phyloP scores from a whole-genome alignment of 1,140 invertebrate genomes.

The Calosoma granatense region DNA sequence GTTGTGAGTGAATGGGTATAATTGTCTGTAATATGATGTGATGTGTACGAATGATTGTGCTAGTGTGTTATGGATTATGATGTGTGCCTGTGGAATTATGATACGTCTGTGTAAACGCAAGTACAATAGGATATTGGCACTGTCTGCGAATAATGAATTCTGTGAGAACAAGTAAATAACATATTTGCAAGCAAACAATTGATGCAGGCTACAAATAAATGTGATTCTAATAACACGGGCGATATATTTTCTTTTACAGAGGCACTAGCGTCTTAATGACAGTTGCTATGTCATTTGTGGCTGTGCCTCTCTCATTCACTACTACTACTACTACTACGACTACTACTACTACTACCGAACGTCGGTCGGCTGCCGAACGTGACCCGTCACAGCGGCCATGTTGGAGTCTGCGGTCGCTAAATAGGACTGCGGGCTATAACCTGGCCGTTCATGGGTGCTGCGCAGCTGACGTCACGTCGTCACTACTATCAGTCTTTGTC shows the following conservation, averaged over 20 bases:
- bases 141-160: no score
- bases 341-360: slow-evolving; percentile 16
- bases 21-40: no score
- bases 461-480: slow-evolving; percentile 55
- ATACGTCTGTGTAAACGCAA: no score
- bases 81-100: no score
- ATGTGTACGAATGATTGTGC: no score
- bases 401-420: slow-evolving; percentile 26
- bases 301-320: slow-evolving; percentile 34
- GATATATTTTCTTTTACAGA: slow-evolving; percentile 32
- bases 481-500: slow-evolving; percentile 66
- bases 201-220: no score
- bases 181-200: no score
- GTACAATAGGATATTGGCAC: no score
- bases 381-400: slow-evolving; percentile 21
- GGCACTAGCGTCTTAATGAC: slow-evolving; percentile 32
- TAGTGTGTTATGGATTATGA: no score
- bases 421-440: slow-evolving; percentile 27
- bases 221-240: slow-evolving; percentile 25
- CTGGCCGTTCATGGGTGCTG: slow-evolving; percentile 47
- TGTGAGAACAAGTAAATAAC: no score
- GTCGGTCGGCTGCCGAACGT: slow-evolving; percentile 12
- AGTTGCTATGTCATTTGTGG: slow-evolving; percentile 27
- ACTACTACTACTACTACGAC: no score
- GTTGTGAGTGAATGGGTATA: no score